A percentile compares a stretch with the other conserved stretches of the same genome.
phyloP scores from a whole-genome alignment of 1,140 invertebrate species.

The Atta cephalotes region DNA sequence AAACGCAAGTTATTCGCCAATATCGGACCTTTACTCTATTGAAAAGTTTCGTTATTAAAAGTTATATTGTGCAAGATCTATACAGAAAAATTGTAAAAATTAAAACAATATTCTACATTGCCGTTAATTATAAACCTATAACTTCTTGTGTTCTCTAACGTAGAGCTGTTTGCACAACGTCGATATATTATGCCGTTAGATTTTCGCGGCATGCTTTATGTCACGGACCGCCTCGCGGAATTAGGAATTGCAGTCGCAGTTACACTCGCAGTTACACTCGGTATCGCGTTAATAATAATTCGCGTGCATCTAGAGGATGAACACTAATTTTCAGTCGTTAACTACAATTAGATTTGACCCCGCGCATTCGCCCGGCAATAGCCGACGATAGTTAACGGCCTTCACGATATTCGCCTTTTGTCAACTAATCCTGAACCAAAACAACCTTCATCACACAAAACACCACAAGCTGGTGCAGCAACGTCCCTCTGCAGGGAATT shows the following conservation, averaged over 20 bases:
- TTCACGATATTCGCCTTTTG: constrained; percentile 57
- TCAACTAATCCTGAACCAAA: constrained; percentile 54
- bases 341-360: constrained; percentile 75
- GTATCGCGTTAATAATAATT: constrained; percentile 74
- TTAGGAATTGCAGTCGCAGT: constrained; percentile 72
- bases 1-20: not conserved
- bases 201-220: constrained; percentile 32
- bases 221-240: constrained; percentile 58
- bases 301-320: constrained; percentile 64
- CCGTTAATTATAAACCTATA: not conserved
- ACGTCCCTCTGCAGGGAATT: constrained; percentile 30
- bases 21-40: not conserved
- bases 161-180: constrained; percentile 24
- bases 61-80: not conserved
- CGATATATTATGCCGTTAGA: constrained; percentile 60
- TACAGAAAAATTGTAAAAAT: constrained; percentile 1
- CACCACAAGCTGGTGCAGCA: not conserved
- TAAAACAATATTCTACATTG: not conserved
- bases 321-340: constrained; percentile 74
- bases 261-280: constrained; percentile 62
- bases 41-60: not conserved
- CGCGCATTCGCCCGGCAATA: constrained; percentile 51
- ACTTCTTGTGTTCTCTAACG: constrained; percentile 36
- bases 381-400: constrained; percentile 60
- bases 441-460: constrained; percentile 44